Base-by-base conservation (phyloP, 2,797 vertebrate species). In the Tragopan temminckii region DNA sequence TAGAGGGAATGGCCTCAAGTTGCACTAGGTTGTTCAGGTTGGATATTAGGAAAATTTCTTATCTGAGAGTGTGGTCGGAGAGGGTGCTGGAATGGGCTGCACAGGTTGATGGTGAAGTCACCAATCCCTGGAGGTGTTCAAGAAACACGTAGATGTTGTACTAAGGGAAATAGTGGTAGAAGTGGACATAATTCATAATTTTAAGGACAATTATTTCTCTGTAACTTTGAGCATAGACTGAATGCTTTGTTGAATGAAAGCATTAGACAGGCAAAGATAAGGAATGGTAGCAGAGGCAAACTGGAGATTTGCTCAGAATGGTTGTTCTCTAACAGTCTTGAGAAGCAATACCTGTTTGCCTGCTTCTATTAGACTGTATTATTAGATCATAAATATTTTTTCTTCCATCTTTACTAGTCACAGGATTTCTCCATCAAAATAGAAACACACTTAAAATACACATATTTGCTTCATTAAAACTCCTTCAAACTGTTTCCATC, bases 201-300 rank as follows among this genome's bases (percentile, higher is more conserved):
- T 88, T 88, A 95, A 84, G 58, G 72, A 81, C 13, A 82, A 90
- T 58, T 92, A 57, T n/a, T 64, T 80, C 62, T 88, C 53, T 46
- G 31, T 36, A 83, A 80, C 29, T 50, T 68, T 68, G 87, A 45
- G 40, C 38, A 64, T 29, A 77, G 76, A 20, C 71, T 53, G 66
- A 82, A 87, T 1, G 9, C 21, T 88, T 70, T 71, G 29, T 50
- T 58, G 24, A 88, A 84, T 31, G 31, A 89, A 85, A 93, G 46
- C 35, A 55, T 62, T 45, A 78, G 68, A 68, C 10, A 74, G 25
- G 29, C 35, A 38, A 52, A 69, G 59, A 18, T 17, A 64, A 23
- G n/a, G 29, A 89, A 93, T 77, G 35, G 69, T 17, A 80, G 42
- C 23, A 69, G 27, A 68, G 12, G 13, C 15, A 43, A 88, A 58